phyloP scores from a whole-genome alignment of 2,797 vertebrate species.

The Artibeus lituratus region DNA sequence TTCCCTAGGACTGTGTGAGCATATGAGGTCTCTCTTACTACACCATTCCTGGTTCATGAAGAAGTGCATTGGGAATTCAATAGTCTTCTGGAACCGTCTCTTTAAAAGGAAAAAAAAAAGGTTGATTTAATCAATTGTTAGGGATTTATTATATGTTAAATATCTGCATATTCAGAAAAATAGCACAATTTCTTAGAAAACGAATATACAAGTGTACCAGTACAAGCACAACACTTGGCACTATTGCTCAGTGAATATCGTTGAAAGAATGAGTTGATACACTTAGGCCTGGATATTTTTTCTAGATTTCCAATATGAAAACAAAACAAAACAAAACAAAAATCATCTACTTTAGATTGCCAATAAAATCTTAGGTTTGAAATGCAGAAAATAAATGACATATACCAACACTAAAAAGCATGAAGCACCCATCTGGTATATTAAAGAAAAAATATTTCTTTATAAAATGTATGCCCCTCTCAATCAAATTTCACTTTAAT shows the following conservation, averaged over 20 bases:
- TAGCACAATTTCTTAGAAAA: not conserved
- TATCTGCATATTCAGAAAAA: not conserved
- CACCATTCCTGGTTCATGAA: not conserved
- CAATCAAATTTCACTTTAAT: conserved; percentile 10
- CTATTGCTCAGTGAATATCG: not conserved
- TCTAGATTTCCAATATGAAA: conserved; percentile 19
- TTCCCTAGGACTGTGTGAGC: not conserved
- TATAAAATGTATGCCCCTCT: not conserved
- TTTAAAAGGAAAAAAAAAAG: not conserved
- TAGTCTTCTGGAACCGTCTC: not conserved
- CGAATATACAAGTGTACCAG: not conserved
- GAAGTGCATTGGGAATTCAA: not conserved
- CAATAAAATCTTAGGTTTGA: not conserved
- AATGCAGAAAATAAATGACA: not conserved
- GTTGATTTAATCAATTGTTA: not conserved
- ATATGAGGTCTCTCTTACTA: not conserved
- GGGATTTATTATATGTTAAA: not conserved
- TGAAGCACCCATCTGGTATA: not conserved
- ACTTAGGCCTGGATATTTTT: not conserved
- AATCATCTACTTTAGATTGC: not conserved
- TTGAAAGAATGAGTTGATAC: not conserved
- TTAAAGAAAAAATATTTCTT: not conserved
- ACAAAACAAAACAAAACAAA: not conserved
- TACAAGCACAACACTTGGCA: not conserved
- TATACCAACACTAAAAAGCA: not conserved